A percentile compares a stretch with the other conserved stretches of the same genome.
These are phyloP conservation scores for Phylloscopus collybita DNA, from an alignment of 2,797 vertebrate genomes.

Conservation along the genomic window DNA sequence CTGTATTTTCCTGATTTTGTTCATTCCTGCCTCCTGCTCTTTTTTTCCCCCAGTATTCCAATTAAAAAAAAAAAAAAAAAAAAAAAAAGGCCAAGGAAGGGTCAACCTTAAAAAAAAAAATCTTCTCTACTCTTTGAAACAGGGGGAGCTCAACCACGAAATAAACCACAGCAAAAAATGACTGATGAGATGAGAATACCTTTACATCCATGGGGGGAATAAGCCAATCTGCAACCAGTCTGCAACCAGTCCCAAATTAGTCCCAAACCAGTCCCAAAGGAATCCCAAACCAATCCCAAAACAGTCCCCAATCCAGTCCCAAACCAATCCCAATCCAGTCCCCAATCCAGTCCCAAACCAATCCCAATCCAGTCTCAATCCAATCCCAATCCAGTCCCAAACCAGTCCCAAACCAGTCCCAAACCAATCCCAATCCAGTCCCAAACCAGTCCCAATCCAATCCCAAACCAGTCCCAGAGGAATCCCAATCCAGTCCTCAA, in stretches of 20 bases:
- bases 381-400: background rate
- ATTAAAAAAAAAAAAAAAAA: no score
- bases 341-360: background rate
- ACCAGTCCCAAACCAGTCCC: rapidly evolving
- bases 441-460: background rate
- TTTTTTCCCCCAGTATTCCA: background rate
- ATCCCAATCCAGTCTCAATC: background rate
- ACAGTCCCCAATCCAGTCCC: background rate
- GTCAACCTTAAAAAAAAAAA: slow-evolving; percentile 4
- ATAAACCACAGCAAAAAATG: slow-evolving; percentile 60
- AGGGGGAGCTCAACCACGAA: slow-evolving; percentile 51
- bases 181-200: slow-evolving; percentile 43
- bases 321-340: background rate
- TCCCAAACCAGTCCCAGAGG: background rate
- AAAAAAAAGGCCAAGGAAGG: slow-evolving; percentile 21
- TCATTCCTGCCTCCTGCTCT: background rate
- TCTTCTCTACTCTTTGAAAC: slow-evolving; percentile 29
- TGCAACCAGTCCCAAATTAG: background rate
- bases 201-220: slow-evolving; percentile 35
- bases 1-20: background rate
- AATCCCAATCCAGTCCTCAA: no score
- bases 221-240: background rate
- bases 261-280: background rate
- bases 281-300: background rate
- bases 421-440: rapidly evolving